Conservation (phyloP, 2,888 invertebrate genomes). For the Caenorhabditis wallacei region DNA sequence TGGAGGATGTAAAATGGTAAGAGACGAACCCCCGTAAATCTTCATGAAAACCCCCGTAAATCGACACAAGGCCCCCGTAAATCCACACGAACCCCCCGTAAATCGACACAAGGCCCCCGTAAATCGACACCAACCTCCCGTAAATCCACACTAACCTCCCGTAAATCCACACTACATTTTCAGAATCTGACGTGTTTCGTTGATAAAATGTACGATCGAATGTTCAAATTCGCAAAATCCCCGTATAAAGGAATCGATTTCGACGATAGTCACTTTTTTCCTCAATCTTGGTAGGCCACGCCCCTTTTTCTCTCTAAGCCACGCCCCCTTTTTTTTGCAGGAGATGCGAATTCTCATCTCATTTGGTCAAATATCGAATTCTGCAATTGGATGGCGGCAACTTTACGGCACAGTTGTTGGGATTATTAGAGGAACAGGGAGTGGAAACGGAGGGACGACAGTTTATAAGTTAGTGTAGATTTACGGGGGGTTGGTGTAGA, state of each 20-base stretch:
- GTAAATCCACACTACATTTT: not conserved
- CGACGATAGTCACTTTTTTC: conserved; percentile 72
- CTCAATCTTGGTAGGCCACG: conserved; percentile 72
- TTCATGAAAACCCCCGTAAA: too few relatives aligned
- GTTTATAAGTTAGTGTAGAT: conserved; percentile 45
- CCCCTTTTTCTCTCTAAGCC: too few relatives aligned
- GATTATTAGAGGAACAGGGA: conserved; percentile 7
- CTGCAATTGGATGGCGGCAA: conserved; percentile 42
- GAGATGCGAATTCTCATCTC: conserved; percentile 55
- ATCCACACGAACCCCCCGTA: too few relatives aligned
- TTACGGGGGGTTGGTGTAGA: too few relatives aligned
- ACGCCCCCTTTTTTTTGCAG: conserved; percentile 10
- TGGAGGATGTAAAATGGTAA: conserved; percentile 50
- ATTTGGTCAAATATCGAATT: conserved; percentile 47
- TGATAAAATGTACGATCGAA: conserved; percentile 64
- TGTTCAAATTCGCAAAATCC: conserved; percentile 25
- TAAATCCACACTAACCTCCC: too few relatives aligned
- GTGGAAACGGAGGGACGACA: conserved; percentile 4
- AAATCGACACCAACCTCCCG: too few relatives aligned
- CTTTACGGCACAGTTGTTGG: conserved; percentile 34
- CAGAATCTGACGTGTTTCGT: conserved; percentile 75
- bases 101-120: too few relatives aligned
- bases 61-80: too few relatives aligned
- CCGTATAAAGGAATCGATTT: conserved; percentile 56
- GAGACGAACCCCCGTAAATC: too few relatives aligned